A percentile compares a stretch with the other conserved stretches of the same genome.
phyloP scores from a whole-genome alignment of 2,888 invertebrate species.

The Danaus chrysippus region DNA sequence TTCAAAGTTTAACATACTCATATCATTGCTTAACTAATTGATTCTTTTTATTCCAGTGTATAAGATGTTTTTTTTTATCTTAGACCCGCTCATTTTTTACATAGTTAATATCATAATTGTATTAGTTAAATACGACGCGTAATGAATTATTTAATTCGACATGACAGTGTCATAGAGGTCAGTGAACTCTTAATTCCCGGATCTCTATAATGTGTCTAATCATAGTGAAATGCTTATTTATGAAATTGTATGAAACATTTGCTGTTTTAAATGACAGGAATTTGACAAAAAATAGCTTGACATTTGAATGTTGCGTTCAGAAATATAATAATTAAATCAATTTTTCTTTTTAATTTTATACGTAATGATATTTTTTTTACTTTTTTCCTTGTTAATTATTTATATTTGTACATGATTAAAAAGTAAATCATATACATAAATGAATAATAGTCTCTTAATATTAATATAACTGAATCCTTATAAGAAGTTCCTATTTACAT shows the following conservation, averaged over 20 bases:
- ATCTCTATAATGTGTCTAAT: slow-evolving; percentile 37
- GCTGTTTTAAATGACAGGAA: slow-evolving; percentile 28
- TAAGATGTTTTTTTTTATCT: too few relatives aligned
- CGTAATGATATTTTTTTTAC: slow-evolving; percentile 11
- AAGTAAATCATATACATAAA: neutral
- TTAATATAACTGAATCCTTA: slow-evolving; percentile 15
- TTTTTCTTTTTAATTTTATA: slow-evolving; percentile 19
- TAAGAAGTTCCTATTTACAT: slow-evolving; percentile 22
- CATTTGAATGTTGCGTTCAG: slow-evolving; percentile 14
- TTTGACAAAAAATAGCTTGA: slow-evolving; percentile 20
- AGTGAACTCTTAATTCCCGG: slow-evolving; percentile 41
- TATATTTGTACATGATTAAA: too few relatives aligned
- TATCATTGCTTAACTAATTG: too few relatives aligned
- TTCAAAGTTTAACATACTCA: too few relatives aligned
- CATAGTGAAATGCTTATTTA: slow-evolving; percentile 34
- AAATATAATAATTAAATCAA: neutral
- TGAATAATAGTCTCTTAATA: slow-evolving; percentile 9
- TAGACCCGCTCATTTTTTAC: too few relatives aligned
- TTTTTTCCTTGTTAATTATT: too few relatives aligned
- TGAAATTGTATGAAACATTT: slow-evolving; percentile 28
- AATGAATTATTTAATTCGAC: slow-evolving; percentile 10
- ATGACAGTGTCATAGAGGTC: slow-evolving; percentile 30
- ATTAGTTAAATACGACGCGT: too few relatives aligned
- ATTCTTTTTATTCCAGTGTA: too few relatives aligned
- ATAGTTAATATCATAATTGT: too few relatives aligned